These are phyloP conservation scores for Neodiprion fabricii DNA, from an alignment of 1,140 invertebrate genomes.

Conservation along the genomic window DNA sequence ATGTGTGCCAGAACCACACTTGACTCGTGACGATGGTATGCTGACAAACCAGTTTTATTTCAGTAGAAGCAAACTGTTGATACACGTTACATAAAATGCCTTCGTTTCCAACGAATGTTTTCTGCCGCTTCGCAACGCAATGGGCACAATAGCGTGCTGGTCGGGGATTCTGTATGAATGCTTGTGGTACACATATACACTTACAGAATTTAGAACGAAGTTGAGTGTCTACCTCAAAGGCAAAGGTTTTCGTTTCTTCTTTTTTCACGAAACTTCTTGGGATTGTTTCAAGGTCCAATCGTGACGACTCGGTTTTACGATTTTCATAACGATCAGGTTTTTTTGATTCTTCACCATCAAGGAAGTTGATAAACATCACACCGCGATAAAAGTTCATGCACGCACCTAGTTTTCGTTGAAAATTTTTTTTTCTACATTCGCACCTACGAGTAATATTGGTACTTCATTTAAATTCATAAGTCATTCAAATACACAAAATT, in stretches of 20 bases:
- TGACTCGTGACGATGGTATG: background rate
- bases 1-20: background rate
- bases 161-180: background rate
- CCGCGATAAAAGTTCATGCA: too few relatives aligned
- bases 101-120: constrained; percentile 5
- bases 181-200: background rate
- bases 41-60: constrained; percentile 12
- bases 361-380: too few relatives aligned
- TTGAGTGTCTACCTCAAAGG: background rate
- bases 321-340: too few relatives aligned
- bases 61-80: constrained; percentile 6
- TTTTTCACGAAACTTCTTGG: background rate
- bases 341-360: too few relatives aligned
- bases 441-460: too few relatives aligned
- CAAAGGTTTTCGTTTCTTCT: background rate
- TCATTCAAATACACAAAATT: too few relatives aligned
- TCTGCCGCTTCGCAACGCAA: background rate
- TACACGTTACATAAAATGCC: constrained; percentile 9
- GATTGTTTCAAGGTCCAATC: background rate
- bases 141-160: background rate
- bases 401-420: too few relatives aligned
- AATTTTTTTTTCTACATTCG: too few relatives aligned
- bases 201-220: background rate
- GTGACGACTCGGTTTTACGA: too few relatives aligned
- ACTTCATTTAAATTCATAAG: too few relatives aligned